Evolutionary conservation across 2,888 invertebrate genomes (phyloP).

Genomic region (Dicyrtoma fusca): DNA sequence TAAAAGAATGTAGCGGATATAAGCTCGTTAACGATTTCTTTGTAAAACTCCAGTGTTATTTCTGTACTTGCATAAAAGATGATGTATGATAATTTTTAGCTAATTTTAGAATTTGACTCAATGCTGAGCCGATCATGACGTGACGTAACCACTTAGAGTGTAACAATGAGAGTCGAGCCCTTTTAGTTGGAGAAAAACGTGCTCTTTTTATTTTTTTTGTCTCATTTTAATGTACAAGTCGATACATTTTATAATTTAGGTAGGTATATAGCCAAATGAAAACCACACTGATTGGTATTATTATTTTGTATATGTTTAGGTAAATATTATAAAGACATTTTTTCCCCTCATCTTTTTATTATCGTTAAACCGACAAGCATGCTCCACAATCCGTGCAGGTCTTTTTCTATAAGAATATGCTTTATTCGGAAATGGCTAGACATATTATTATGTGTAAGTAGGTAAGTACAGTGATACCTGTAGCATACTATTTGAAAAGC

Average conservation of each 20-base stretch:
- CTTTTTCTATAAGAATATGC: too few relatives aligned
- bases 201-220: not conserved
- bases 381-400: not conserved
- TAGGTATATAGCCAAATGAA: not conserved
- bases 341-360: not conserved
- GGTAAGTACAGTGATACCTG: too few relatives aligned
- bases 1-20: conserved; percentile 15
- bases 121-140: not conserved
- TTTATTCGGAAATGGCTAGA: too few relatives aligned
- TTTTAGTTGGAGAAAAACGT: not conserved
- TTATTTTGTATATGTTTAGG: not conserved
- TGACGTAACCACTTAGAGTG: not conserved
- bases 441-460: too few relatives aligned
- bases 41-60: not conserved
- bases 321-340: not conserved
- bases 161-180: not conserved
- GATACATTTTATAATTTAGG: not conserved
- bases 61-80: not conserved
- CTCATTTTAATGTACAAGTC: not conserved
- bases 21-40: conserved; percentile 18
- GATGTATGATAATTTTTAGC: conserved; percentile 16
- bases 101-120: conserved; percentile 1
- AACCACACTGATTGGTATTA: conserved; percentile 1
- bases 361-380: not conserved
- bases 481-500: too few relatives aligned